Base-by-base conservation (phyloP, 2,888 invertebrate species). In the Cinara cedri region DNA sequence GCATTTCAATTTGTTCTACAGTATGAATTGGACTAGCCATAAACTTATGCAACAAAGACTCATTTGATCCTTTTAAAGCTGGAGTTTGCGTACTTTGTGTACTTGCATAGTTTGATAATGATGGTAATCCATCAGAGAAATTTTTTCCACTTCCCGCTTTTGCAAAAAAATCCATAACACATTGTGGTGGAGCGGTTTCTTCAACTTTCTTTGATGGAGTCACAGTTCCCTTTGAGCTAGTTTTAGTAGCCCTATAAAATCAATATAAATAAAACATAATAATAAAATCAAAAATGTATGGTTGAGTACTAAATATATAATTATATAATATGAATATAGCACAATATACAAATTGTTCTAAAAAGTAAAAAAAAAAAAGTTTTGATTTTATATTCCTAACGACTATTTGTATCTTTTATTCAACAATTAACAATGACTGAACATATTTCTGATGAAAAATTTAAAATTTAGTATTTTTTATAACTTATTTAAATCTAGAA, bases 151-250 rank as follows among this genome's bases (percentile, higher is more conserved):
- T 89, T 57, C 78, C 78, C 16, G 92, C 92, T 86, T 92, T 92
- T 3, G 94, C 93, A 85, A 95, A 94, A 86, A 95, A 95, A 85
- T 94, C 93, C 90, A 93, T 91, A 3, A 95, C 94, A 86, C 93
- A 94, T 84, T 92, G 91, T 0, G 78, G 78, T 9, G 78, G 78
- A 13, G 49, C 78, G 21, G 34, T 70, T 78, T 78, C 78, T 21
- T 75, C 72, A 34, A 51, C 3, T 81, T 74, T 62, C n/a, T 72
- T 68, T 13, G 68, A 54, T 63, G 72, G 60, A 21, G 76, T 57
- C 54, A 26, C 78, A 21, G 14, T 70, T 78, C 19, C 60, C 42
- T 78, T 78, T 49, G 78, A 60, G 16, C 51, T 78, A 10, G 60
- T 70, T 4, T 68, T 78, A 68, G 57, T 78, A 46, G 78, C 78